Evolutionary conservation across 2,113 vertebrate genomes (phyloP), one percentile per base, ranked within the genome.

Genomic region (Peucedramus taeniatus): DNA sequence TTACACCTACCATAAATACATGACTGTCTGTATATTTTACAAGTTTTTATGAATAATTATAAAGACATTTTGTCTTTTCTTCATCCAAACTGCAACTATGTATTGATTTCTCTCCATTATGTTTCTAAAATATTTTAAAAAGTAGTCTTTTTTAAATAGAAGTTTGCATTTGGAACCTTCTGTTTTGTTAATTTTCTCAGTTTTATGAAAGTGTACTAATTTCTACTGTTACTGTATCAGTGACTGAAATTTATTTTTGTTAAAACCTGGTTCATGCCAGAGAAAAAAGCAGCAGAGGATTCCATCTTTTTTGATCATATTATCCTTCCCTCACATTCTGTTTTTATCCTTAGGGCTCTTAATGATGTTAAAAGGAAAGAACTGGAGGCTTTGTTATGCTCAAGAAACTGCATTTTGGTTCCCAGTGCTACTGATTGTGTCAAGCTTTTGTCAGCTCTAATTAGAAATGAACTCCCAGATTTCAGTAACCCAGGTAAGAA

Each of bases 401-500:
- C 66, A 90, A 79, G 65, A 75, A 91, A 39, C 51, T 35, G 12
- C 57, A 80, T 88, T 97, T 95, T 33, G 2, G 61, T 70, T 96
- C 89, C 51, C 89, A 63, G 18, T 51, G 71, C 42, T 90, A 59
- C 37, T 87, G 61, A 94, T 90, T 92, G 22, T 95, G 76, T 83
- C 70, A 84, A 77, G 47, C 3, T 74, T 95, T 94, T 96, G 68
- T 83, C 87, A 94, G 40, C 14, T 93, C 53, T 94, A 90, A 94
- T 95, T 95, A 94, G 68, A 80, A 89, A 24, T 47, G 68, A 95
- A 56, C 64, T 94, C 83, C n/a, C 50, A 87, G 40, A 72, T 84
- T 94, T 80, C 91, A 91, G 68, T 19, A 87, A 87, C 64, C 35
- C 65, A 87, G 80, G 72, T 96, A 74, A 91, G 14, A 72, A 39